Conservation (phyloP, 2,113 vertebrate genomes). For the Podarcis muralis region DNA sequence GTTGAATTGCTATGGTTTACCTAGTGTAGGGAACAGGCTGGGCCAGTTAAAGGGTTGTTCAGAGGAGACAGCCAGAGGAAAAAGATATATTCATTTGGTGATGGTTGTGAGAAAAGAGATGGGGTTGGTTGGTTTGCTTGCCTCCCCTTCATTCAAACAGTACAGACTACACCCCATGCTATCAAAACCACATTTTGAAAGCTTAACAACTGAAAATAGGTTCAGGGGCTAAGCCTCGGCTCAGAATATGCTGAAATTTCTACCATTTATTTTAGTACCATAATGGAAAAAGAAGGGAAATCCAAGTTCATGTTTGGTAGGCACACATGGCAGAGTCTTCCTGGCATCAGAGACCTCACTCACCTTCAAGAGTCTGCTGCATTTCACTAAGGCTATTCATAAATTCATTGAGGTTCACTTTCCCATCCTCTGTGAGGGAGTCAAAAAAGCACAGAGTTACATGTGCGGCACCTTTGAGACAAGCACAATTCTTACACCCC, state of each 20-base stretch:
- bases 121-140: too few species aligned
- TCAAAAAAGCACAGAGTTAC: not conserved
- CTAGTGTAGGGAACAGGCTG: too few species aligned
- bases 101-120: too few species aligned
- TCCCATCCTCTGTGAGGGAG: not conserved
- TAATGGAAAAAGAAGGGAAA: not conserved
- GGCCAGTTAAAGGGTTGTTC: too few species aligned
- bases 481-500: not conserved
- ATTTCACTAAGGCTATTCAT: not conserved
- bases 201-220: not conserved
- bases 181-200: not conserved
- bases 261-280: not conserved
- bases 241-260: not conserved
- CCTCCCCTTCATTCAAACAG: too few species aligned
- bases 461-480: not conserved
- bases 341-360: not conserved
- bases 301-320: not conserved
- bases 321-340: not conserved
- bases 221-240: not conserved
- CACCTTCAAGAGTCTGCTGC: not conserved
- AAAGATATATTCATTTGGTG: too few species aligned
- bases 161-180: not conserved
- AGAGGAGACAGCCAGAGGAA: too few species aligned
- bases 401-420: conserved; percentile 1
- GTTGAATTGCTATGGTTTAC: too few species aligned